Conservation (phyloP, 2,113 vertebrate species). For the Eptesicus fuscus region DNA sequence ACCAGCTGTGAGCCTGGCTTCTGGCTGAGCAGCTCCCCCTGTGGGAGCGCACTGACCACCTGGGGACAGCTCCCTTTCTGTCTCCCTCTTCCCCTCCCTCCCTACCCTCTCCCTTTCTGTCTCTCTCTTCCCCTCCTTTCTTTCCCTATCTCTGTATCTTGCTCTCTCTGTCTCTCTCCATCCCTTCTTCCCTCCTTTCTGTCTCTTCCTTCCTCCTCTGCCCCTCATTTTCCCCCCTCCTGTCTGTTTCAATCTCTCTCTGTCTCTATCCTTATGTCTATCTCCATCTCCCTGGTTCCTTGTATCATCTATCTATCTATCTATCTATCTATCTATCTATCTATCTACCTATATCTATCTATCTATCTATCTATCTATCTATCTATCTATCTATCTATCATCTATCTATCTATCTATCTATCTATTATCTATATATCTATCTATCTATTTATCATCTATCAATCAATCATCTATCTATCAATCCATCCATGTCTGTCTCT, state of each 20-base stretch:
- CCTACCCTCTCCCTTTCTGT: neutral
- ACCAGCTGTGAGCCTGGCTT: no score
- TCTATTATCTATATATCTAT: no score
- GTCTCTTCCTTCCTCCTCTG: neutral
- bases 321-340: no score
- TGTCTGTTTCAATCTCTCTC: neutral
- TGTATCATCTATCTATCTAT: neutral
- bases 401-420: neutral
- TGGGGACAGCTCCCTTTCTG: neutral
- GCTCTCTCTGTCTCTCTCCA: neutral
- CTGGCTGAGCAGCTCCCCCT: no score
- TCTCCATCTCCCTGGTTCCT: neutral
- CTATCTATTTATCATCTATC: neutral
- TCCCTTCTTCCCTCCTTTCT: neutral
- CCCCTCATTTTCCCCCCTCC: neutral
- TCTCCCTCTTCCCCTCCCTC: neutral
- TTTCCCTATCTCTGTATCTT: neutral
- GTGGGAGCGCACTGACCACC: no score
- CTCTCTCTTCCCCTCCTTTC: neutral
- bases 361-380: no score
- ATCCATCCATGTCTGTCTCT: neutral
- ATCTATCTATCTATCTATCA: no score
- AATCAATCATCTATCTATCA: neutral
- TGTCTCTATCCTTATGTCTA: neutral
- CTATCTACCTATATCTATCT: no score